Evolutionary conservation across 1,140 invertebrate genomes (phyloP).

Genomic region (Hermatobates lingyangjiaoensis): DNA sequence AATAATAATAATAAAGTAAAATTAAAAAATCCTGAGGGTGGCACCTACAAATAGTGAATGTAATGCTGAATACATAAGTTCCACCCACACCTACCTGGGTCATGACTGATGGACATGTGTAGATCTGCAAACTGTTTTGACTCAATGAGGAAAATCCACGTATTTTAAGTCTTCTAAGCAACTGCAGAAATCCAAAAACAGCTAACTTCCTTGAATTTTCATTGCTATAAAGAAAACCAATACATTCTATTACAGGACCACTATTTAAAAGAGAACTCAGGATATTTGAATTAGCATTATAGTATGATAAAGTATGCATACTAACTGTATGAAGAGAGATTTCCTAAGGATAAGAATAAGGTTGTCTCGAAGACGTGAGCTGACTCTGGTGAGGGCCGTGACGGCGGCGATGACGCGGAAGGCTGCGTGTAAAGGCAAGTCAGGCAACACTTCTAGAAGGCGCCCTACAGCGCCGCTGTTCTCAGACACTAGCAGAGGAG

Average conservation of each 20-base stretch:
- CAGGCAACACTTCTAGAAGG: conserved; percentile 29
- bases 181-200: conserved; percentile 31
- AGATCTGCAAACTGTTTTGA: conserved; percentile 20
- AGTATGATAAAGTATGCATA: too few relatives aligned
- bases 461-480: conserved; percentile 24
- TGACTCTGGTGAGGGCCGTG: conserved; percentile 28
- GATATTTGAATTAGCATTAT: too few relatives aligned
- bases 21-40: too few relatives aligned
- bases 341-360: conserved; percentile 34
- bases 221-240: conserved; percentile 8
- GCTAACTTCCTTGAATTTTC: conserved; percentile 29
- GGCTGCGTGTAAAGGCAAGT: conserved; percentile 24
- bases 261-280: too few relatives aligned
- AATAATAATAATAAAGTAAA: too few relatives aligned
- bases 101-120: conserved; percentile 14
- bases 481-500: conserved; percentile 27
- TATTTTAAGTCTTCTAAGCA: conserved; percentile 31
- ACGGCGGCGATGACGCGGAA: conserved; percentile 28
- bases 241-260: too few relatives aligned
- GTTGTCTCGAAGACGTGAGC: conserved; percentile 27
- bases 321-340: conserved; percentile 30
- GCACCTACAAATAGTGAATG: too few relatives aligned
- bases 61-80: too few relatives aligned
- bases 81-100: conserved; percentile 15
- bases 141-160: conserved; percentile 25